Percentiles rank a stretch among this genome's conserved stretches.
These are phyloP conservation scores for Canis aureus DNA, from an alignment of 2,113 vertebrate species.

Conservation along the genomic window DNA sequence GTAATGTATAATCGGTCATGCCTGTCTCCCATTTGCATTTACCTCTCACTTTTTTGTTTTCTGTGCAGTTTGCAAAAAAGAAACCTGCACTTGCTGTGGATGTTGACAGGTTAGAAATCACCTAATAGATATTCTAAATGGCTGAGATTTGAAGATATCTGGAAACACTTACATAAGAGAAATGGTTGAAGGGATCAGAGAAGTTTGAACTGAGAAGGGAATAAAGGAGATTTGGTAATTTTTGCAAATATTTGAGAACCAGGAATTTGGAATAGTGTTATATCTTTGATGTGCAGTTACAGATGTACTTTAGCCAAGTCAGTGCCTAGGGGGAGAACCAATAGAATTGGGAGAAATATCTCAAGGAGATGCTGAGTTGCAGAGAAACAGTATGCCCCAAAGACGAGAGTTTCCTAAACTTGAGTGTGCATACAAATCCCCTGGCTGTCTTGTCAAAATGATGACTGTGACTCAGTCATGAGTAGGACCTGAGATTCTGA, in stretches of 20 bases:
- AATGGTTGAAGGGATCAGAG: background rate
- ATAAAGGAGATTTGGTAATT: background rate
- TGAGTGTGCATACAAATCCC: background rate
- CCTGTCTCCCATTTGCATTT: background rate
- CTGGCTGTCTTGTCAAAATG: background rate
- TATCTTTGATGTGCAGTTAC: background rate
- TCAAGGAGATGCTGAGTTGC: background rate
- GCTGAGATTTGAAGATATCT: background rate
- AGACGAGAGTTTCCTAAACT: background rate
- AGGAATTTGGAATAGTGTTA: background rate
- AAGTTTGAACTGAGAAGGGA: background rate
- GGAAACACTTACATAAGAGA: background rate
- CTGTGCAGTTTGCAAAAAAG: background rate
- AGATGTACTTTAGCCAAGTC: background rate
- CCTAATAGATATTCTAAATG: background rate
- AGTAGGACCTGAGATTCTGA: background rate
- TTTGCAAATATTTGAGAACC: background rate
- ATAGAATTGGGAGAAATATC: background rate
- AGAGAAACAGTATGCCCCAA: background rate
- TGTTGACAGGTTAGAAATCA: background rate
- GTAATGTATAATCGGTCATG: conserved; percentile 22
- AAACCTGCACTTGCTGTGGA: background rate
- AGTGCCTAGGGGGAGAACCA: background rate
- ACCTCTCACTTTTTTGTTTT: background rate
- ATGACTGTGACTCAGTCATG: background rate